Evolutionary conservation across 2,113 vertebrate species (phyloP), one percentile per base, ranked within the genome.

Genomic region (Etheostoma spectabile): DNA sequence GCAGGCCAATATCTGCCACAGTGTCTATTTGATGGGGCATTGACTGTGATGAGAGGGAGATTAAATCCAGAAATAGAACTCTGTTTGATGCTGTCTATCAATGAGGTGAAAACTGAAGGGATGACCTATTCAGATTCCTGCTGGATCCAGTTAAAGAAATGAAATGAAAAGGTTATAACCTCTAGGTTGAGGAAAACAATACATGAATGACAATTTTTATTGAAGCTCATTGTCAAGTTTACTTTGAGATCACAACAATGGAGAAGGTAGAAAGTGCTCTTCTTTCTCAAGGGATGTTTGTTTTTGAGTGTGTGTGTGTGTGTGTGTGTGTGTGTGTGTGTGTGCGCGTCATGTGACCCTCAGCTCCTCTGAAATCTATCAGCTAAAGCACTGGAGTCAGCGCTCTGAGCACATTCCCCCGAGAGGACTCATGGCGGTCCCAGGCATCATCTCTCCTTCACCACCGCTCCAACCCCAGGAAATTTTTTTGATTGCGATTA

Each of bases 61-160:
- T 42, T 61, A 74, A 73, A 86, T 22, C 13, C 63, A 24, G 82
- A 65, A 80, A 82, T 51, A 48, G 63, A n/a, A 35, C 35, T 77
- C 38, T 52, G 62, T 65, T 60, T 72, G 27, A 3, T 56, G 2
- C 55, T 60, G 82, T 74, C 78, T 42, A 42, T 42, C 38, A 42
- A 42, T 57, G 46, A 19, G 51, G 59, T 42, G 78, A 68, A 81
- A 73, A 74, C 7, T 62, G 27, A 71, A 80, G 42, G 33, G 76
- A 80, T 53, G 49, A 53, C 56, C 57, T 10, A 19, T 63, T 68
- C 33, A 73, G 48, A 55, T 55, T 79, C 38, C 24, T 61, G 57
- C 62, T 66, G 53, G 33, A 87, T 88, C 65, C 51, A 49, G 63
- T 83, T 30, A 68, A 24, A 52, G 53, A 90, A 92, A 91, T 91